phyloP scores from a whole-genome alignment of 30 jellyfish, hydroid and myxozoan genomes.

The Hydractinia symbiolongicarpus region DNA sequence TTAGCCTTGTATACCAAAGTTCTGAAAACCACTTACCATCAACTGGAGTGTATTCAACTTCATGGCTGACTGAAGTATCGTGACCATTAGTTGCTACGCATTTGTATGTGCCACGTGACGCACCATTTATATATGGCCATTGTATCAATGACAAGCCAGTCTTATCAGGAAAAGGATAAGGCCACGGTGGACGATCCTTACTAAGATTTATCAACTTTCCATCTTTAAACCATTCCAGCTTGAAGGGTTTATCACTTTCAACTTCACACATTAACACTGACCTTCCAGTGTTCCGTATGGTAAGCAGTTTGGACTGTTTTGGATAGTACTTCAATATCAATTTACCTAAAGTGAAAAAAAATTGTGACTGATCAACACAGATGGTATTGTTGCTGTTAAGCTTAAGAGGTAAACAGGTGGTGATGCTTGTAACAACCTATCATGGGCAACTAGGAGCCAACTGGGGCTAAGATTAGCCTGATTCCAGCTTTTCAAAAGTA shows the following conservation, averaged over 20 bases:
- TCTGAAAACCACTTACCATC: background rate
- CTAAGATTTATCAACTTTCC: slow-evolving; percentile 14
- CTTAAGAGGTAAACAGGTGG: too few species aligned
- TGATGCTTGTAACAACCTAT: too few species aligned
- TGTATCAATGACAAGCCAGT: slow-evolving; percentile 21
- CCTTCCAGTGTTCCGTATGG: background rate
- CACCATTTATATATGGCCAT: slow-evolving; percentile 23
- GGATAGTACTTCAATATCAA: slow-evolving; percentile 17
- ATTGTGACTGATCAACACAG: background rate
- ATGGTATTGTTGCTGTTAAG: too few species aligned
- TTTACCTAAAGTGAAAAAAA: slow-evolving; percentile 10
- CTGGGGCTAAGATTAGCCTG: too few species aligned
- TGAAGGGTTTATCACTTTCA: slow-evolving; percentile 24
- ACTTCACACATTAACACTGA: slow-evolving; percentile 31
- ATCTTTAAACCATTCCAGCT: slow-evolving; percentile 13
- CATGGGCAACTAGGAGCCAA: too few species aligned
- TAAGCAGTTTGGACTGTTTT: background rate
- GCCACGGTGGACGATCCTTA: slow-evolving; percentile 32
- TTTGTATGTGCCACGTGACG: slow-evolving; percentile 16
- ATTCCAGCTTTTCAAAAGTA: too few species aligned
- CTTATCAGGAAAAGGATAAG: background rate
- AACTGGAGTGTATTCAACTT: background rate
- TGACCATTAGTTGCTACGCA: slow-evolving; percentile 30
- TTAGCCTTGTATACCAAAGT: background rate
- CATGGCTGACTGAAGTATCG: background rate